Base-by-base conservation (phyloP, 2,113 vertebrate genomes). In the Corythornis cristatus region DNA sequence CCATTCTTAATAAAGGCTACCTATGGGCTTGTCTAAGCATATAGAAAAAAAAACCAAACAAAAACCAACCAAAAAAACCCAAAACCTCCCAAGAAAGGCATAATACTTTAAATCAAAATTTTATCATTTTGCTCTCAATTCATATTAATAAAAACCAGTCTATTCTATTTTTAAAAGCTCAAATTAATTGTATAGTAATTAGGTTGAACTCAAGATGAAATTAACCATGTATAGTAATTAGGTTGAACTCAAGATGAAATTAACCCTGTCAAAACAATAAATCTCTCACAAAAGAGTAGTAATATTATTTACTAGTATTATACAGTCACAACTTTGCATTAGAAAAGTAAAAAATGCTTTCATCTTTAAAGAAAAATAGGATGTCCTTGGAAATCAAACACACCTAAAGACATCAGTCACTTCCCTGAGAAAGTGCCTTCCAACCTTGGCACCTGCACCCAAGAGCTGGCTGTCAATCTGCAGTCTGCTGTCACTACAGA, bases 311-410 rank as follows among this genome's bases (percentile, higher is more conserved):
- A 57, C 43, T 56, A 37, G 72, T 82, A 92, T 62, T 94, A 92
- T 37, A 68, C 31, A 85, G 71, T 79, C 78, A 79, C 65, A 93
- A 64, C 43, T 80, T 90, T 62, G 54, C 77, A 95, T 93, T 70
- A 93, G 65, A 90, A 95, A 82, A 86, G 56, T 83, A 42, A 95
- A 76, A 80, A 83, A 72, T 28, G 20, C 65, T 97, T 97, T 97
- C 35, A 95, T 90, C 91, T 95, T 65, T 72, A 85, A 88, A 83
- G 90, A 82, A 96, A 93, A 95, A 68, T 56, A 35, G 90, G 89
- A 86, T 37, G 88, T 86, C 92, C 89, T 97, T 96, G 92, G 73
- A 96, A 97, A 97, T 95, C 92, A 97, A 96, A 86, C 57, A 90
- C 85, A 92, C 61, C 88, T 83, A 85, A 97, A 95, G 87, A 80